These are phyloP conservation scores for cattle (Bos taurus) DNA, from an alignment of 2,113 vertebrate genomes.

Conservation along the genomic window DNA sequence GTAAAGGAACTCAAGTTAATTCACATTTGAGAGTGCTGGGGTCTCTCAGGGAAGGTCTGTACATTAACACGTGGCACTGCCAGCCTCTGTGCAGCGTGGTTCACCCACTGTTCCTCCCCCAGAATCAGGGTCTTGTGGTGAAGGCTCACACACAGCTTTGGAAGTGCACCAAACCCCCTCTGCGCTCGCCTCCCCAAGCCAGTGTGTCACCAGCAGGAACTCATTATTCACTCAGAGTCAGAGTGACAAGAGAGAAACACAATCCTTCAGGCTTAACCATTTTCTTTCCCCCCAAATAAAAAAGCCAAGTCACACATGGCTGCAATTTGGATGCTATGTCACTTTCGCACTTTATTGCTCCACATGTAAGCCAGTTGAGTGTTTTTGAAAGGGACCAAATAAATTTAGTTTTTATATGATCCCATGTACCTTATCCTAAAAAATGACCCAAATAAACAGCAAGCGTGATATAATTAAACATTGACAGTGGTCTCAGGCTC, in stretches of 20 bases:
- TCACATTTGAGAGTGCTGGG: neutral
- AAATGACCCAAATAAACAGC: slow-evolving; percentile 43
- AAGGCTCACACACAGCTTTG: slow-evolving; percentile 16
- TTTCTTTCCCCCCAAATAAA: slow-evolving; percentile 16
- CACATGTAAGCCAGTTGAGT: neutral
- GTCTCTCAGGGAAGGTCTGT: neutral
- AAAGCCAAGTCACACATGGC: slow-evolving; percentile 37
- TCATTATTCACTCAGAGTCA: slow-evolving; percentile 34
- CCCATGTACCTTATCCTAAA: neutral
- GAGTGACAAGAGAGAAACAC: slow-evolving; percentile 27
- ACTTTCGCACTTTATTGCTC: slow-evolving; percentile 27
- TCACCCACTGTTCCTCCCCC: neutral
- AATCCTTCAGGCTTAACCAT: slow-evolving; percentile 33
- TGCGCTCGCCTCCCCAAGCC: neutral
- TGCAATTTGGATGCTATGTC: slow-evolving; percentile 35
- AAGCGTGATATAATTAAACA: neutral
- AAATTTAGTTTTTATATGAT: slow-evolving; percentile 37
- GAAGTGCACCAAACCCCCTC: slow-evolving; percentile 25
- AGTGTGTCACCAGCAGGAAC: slow-evolving; percentile 41
- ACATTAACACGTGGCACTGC: neutral
- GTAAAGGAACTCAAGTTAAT: neutral
- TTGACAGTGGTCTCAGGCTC: slow-evolving; percentile 34
- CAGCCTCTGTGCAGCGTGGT: neutral
- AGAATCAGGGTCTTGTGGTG: neutral
- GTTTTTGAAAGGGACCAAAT: slow-evolving; percentile 35